Conservation (phyloP, 2,888 invertebrate species). For the Copidosoma aretas region DNA sequence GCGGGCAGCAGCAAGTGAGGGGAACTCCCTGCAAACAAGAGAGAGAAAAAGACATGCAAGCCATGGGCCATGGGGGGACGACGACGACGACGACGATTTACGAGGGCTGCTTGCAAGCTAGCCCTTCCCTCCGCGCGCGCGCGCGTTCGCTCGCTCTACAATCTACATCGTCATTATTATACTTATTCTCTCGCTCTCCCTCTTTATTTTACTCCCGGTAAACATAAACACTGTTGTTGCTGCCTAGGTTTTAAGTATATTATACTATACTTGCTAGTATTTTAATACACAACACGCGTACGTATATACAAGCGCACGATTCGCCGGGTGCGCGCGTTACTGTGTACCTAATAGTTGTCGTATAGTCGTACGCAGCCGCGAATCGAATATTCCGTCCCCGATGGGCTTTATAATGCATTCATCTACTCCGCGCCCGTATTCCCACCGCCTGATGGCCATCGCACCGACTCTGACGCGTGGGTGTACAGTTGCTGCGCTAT, state of each 20-base stretch:
- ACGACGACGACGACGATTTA: neutral
- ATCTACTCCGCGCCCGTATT: too few species aligned
- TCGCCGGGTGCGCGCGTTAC: too few species aligned
- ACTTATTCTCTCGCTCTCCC: neutral
- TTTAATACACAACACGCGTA: too few species aligned
- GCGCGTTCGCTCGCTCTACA: neutral
- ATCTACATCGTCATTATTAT: neutral
- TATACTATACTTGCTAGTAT: too few species aligned
- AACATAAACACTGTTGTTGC: neutral
- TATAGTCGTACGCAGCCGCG: too few species aligned
- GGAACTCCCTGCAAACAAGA: neutral
- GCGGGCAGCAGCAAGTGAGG: neutral
- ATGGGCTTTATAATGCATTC: too few species aligned
- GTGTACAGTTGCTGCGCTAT: too few species aligned
- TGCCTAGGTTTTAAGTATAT: neutral
- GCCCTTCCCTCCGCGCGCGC: neutral
- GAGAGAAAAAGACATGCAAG: neutral
- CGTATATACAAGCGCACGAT: too few species aligned
- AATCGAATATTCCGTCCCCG: neutral
- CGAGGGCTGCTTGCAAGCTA: neutral
- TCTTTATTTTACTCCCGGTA: neutral
- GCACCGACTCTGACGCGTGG: too few species aligned
- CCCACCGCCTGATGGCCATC: too few species aligned
- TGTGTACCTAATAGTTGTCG: too few species aligned
- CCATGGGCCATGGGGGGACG: neutral